Base-by-base conservation (phyloP, 2,888 invertebrate genomes). In the Amphipoea oculea region DNA sequence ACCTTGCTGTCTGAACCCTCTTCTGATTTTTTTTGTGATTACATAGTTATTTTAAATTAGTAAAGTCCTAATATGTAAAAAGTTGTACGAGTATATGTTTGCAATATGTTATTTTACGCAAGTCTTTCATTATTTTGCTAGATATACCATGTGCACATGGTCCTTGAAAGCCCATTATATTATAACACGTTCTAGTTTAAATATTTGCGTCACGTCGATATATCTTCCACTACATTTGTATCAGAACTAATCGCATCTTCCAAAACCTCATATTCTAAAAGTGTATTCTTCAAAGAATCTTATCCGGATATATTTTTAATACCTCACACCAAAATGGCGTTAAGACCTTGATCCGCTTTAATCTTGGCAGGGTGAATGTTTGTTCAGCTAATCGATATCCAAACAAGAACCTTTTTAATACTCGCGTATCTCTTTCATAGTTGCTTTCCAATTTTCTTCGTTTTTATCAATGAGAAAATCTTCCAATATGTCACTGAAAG, bases 321-420 rank as follows among this genome's bases (percentile, higher is more conserved):
- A 68, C 60, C 40, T 54, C 72, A 51, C 65, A 72, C 42, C 12
- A 70, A 85, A 84, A 77, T 78, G 51, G 67, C 51, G 67, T 63
- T 77, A 73, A 78, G 72, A 42, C 88, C 88, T 87, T 83, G 85
- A 83, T 85, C 73, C 73, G 79, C 66, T 80, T 77, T 76, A 71
- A 79, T 79, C 72, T 80, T 79, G 80, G 80, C 78, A 73, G 78
- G 70, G 85, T 79, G 73, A 87, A 81, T 78, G 69, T 88, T 83
- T 76, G 70, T 67, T 77, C 74, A 72, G 76, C 75, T 83, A 83
- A 88, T 82, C 80, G 75, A 86, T 88, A 79, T 84, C 65, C 68
- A 69, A 80, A 81, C 78, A 82, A 81, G 78, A 76, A 45, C 65
- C 62, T 73, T 79, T 78, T 65, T 48, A 66, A 73, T 76, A 48